A percentile compares a stretch with the other conserved stretches of the same genome.
Evolutionary conservation across 1,140 invertebrate species (phyloP).

Genomic region (Temnothorax longispinosus): DNA sequence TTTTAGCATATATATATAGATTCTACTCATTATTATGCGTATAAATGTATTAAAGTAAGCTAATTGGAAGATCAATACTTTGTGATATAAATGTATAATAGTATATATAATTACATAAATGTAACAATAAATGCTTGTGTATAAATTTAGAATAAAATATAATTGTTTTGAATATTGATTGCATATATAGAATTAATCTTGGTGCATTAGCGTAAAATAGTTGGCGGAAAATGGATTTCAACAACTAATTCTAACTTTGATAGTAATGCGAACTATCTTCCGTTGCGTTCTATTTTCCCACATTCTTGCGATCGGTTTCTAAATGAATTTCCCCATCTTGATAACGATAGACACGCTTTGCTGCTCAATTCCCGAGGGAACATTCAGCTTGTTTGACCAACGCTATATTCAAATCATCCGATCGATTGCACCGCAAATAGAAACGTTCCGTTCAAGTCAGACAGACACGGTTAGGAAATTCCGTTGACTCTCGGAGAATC

Average conservation of each 20-base stretch:
- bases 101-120: no score
- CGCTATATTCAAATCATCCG: constrained; percentile 47
- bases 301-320: neutral
- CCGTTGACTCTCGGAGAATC: constrained; percentile 46
- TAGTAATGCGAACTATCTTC: neutral
- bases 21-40: neutral
- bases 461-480: constrained; percentile 41
- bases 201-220: neutral
- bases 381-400: constrained; percentile 53
- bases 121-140: no score
- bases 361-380: constrained; percentile 52
- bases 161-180: no score
- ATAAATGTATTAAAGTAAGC: neutral
- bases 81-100: no score
- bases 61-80: neutral
- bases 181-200: neutral
- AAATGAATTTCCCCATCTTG: constrained; percentile 32
- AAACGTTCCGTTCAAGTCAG: constrained; percentile 46
- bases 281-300: neutral
- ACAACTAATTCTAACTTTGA: neutral
- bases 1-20: neutral
- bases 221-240: neutral
- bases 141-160: no score
- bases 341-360: neutral
- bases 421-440: constrained; percentile 58